Percentiles rank a stretch among this genome's conserved stretches.
phyloP scores from a whole-genome alignment of 2,113 vertebrate species.

The Aphyosemion australe region DNA sequence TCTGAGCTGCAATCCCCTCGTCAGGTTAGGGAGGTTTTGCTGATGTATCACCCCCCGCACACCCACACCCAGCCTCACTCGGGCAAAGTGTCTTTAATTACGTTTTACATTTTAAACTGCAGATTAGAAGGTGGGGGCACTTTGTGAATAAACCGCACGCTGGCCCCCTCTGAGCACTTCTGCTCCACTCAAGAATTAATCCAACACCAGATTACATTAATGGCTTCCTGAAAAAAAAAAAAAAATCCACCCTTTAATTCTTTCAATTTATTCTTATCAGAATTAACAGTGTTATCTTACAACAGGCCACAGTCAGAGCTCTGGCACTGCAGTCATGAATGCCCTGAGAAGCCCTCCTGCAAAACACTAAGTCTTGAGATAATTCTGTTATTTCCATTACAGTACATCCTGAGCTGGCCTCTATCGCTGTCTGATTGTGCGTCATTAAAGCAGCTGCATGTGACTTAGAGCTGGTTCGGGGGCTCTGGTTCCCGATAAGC shows the following conservation, averaged over 20 bases:
- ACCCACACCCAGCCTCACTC: background rate
- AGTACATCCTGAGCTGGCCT: slow-evolving; percentile 40
- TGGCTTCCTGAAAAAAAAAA: slow-evolving; percentile 64
- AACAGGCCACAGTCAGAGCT: slow-evolving; percentile 42
- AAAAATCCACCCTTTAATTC: slow-evolving; percentile 15
- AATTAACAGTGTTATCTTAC: slow-evolving; percentile 76
- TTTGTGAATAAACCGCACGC: slow-evolving; percentile 67
- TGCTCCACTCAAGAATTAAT: slow-evolving; percentile 73
- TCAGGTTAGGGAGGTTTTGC: slow-evolving; percentile 45
- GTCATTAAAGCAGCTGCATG: slow-evolving; percentile 70
- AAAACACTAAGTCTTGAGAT: slow-evolving; percentile 57
- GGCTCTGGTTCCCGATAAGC: slow-evolving; percentile 51
- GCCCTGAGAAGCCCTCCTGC: background rate
- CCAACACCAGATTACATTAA: slow-evolving; percentile 79
- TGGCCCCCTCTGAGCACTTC: slow-evolving; percentile 45
- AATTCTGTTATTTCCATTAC: slow-evolving; percentile 66
- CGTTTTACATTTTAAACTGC: slow-evolving; percentile 74
- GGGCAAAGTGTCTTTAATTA: slow-evolving; percentile 73
- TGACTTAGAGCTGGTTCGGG: slow-evolving; percentile 64
- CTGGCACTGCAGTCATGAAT: slow-evolving; percentile 6
- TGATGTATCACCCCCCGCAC: slow-evolving; percentile 38
- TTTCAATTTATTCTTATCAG: slow-evolving; percentile 53
- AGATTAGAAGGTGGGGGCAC: slow-evolving; percentile 70
- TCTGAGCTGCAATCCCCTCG: slow-evolving; percentile 28
- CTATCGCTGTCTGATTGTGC: slow-evolving; percentile 45